Conservation (phyloP, 2,888 invertebrate genomes). For the Hololepta plana region DNA sequence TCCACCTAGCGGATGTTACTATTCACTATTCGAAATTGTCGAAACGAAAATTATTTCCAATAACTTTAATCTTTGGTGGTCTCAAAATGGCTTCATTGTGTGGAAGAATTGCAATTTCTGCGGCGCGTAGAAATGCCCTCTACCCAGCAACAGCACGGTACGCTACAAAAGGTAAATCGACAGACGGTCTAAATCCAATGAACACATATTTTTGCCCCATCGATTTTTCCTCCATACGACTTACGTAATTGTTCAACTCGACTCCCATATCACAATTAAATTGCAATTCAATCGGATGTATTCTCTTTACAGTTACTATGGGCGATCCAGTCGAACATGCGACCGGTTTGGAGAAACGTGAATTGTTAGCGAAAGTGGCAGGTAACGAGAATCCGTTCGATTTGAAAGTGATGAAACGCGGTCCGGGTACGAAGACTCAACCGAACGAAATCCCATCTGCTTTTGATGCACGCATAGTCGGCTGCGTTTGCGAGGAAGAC, state of each 20-base stretch:
- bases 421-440: constrained; percentile 58
- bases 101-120: constrained; percentile 47
- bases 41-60: no score
- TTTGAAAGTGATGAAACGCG: constrained; percentile 66
- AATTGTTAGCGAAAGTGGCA: constrained; percentile 66
- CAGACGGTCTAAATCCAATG: no score
- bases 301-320: constrained; percentile 39
- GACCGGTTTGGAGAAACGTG: constrained; percentile 82
- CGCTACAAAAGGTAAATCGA: constrained; percentile 44
- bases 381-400: constrained; percentile 82
- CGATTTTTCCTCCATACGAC: no score
- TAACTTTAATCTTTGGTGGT: no score
- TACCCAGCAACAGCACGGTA: constrained; percentile 41
- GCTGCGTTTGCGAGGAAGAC: constrained; percentile 94
- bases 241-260: no score
- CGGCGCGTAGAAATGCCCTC: constrained; percentile 43
- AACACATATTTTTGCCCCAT: no score
- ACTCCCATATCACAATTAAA: no score
- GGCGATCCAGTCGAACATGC: constrained; percentile 84
- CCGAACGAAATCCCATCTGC: constrained; percentile 86
- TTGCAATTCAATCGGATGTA: no score
- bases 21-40: no score
- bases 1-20: no score
- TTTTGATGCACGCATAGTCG: constrained; percentile 76
- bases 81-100: constrained; percentile 63